Conservation (phyloP, 1,140 invertebrate species). For the Drosophila parabipectinata region DNA sequence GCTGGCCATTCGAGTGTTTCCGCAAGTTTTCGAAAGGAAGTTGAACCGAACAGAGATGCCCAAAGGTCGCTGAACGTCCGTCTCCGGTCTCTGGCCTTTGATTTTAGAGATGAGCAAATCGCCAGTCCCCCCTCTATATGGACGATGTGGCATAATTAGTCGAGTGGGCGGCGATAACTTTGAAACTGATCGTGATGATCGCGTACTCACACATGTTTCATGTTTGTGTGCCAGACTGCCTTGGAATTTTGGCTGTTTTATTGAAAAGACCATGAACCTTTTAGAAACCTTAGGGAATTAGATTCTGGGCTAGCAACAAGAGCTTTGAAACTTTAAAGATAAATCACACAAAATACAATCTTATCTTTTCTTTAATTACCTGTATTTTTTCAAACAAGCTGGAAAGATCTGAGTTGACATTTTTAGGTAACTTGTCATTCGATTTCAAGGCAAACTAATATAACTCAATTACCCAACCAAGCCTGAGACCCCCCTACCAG, state of each 20-base stretch:
- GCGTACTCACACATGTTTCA: slow-evolving; percentile 5
- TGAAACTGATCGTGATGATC: slow-evolving; percentile 50
- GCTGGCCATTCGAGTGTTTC: slow-evolving; percentile 40
- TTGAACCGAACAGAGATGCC: slow-evolving; percentile 26
- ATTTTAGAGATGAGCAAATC: slow-evolving; percentile 44
- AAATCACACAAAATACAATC: background rate
- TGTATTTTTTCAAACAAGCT: background rate
- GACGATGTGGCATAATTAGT: slow-evolving; percentile 41
- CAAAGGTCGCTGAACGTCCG: slow-evolving; percentile 74
- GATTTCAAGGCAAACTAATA: slow-evolving; percentile 19
- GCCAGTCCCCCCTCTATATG: slow-evolving; percentile 39
- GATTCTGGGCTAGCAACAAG: slow-evolving; percentile 7
- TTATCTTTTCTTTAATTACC: background rate
- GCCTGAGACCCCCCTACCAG: background rate
- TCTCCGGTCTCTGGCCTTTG: slow-evolving; percentile 27
- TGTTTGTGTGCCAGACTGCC: slow-evolving; percentile 18
- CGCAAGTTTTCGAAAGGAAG: slow-evolving; percentile 61
- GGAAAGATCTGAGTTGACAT: background rate
- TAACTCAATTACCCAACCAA: slow-evolving; percentile 45
- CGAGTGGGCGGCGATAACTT: slow-evolving; percentile 50
- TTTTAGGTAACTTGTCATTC: slow-evolving; percentile 5
- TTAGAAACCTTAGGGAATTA: slow-evolving; percentile 13
- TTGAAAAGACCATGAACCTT: slow-evolving; percentile 38
- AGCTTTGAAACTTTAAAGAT: too few species aligned
- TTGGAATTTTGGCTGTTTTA: slow-evolving; percentile 31